Base-by-base conservation (phyloP, 2,888 invertebrate species). In the Drosophila neutralis region DNA sequence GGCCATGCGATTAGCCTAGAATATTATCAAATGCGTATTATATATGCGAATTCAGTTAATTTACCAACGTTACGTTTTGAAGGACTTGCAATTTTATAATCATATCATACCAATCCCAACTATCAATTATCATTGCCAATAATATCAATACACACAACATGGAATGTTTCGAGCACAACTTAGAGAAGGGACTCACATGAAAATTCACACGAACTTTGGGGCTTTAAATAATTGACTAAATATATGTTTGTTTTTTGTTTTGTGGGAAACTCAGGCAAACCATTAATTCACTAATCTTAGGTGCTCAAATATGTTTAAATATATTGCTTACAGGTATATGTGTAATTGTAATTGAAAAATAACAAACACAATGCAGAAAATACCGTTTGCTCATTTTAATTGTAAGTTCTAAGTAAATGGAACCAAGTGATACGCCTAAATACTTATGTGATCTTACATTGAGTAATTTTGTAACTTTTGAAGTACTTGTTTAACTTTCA, bases 171-270 rank as follows among this genome's bases (percentile, higher is more conserved):
- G 78, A 82, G 59, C 59, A 73, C 63, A 79, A 79, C 63, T 69
- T 60, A 82, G 27, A 63, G 54, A 51, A 62, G 56, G 67, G 67
- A 57, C 40, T 79, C 65, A 76, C 56, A 72, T 57, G 4, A 33
- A 54, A 40, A 77, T 10, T 51, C 66, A 70, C 78, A 70, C 58
- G 67, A 73, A 73, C 40, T 66, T 80, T 71, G 51, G 48, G 58
- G 51, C 68, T 21, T 61, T 51, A 61, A 63, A 73, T 85, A 88
- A 88, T 87, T 89, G 88, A 84, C 90, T 58, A 76, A 89, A 73
- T 38, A 61, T 69, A 57, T 64, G 33, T 45, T 24, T 45, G 2
- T 7, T 45, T 21, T 4, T 21, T 6, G 7, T 8, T 24, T 24
- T 42, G 15, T 36, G 51, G 33, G 27, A 24, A 78, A 76, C 40